A percentile compares a stretch with the other conserved stretches of the same genome.
phyloP scores from a whole-genome alignment of 2,888 invertebrate genomes.

The Gymnoscelis rufifasciata region DNA sequence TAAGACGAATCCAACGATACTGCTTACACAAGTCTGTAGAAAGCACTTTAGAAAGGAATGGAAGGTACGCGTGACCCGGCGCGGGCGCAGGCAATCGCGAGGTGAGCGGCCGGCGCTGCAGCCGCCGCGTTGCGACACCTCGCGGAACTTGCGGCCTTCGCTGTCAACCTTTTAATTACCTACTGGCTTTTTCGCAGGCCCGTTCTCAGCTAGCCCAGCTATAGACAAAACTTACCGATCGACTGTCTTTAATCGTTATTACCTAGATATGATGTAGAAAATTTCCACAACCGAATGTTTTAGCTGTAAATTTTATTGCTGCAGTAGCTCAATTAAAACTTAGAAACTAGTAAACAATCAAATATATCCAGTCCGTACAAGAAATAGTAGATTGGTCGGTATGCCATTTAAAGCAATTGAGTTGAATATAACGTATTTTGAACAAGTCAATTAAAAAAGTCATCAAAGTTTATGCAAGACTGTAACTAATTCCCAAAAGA shows the following conservation, averaged over 20 bases:
- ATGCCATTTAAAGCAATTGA: not conserved
- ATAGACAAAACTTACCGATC: not conserved
- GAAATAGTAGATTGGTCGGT: not conserved
- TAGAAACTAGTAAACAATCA: not conserved
- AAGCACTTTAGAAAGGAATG: slow-evolving; percentile 78
- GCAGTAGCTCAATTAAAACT: too few species aligned
- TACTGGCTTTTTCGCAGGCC: slow-evolving; percentile 53
- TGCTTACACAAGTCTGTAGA: slow-evolving; percentile 53
- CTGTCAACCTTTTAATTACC: slow-evolving; percentile 71
- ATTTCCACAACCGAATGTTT: not conserved
- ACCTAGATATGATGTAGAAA: slow-evolving; percentile 13
- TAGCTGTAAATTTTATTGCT: too few species aligned
- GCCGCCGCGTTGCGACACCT: slow-evolving; percentile 54
- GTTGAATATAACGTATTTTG: not conserved
- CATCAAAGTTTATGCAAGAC: slow-evolving; percentile 20
- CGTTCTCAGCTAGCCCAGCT: slow-evolving; percentile 30
- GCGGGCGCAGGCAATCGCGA: slow-evolving; percentile 41
- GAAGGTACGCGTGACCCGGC: slow-evolving; percentile 72
- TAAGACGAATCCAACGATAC: slow-evolving; percentile 51
- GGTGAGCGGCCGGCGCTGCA: slow-evolving; percentile 56
- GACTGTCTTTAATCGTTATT: slow-evolving; percentile 9
- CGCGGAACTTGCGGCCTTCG: slow-evolving; percentile 70
- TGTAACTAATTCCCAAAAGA: slow-evolving; percentile 27
- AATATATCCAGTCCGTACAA: not conserved
- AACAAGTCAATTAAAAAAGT: not conserved